Evolutionary conservation across 2,888 invertebrate species (phyloP), one percentile per base, ranked within the genome.

Genomic region (Lasioglossum calceatum): DNA sequence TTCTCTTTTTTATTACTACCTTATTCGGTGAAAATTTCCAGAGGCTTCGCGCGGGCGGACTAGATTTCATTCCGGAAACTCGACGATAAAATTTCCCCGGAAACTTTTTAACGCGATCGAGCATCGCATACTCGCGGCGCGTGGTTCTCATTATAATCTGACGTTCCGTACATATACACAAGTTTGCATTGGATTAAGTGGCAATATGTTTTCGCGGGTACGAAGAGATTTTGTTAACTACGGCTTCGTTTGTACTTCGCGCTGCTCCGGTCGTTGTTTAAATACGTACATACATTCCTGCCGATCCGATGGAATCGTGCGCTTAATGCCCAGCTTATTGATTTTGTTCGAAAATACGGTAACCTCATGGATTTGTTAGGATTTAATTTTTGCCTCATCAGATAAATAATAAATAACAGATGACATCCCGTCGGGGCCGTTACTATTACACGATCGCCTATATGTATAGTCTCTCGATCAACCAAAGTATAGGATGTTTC

Each of bases 201-300:
- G 76, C 50, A 81, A 81, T 83, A 76, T 71, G 76, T 81, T 72
- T 82, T 42, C 54, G n/a, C 14, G 16, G 4, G n/a, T 54, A 80
- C 54, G 39, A 47, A 32, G 74, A 54, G 67, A 54, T 54, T 74
- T 50, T 16, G 54, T 23, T 32, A 16, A 23, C 8, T 27, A 61
- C 50, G 19, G 32, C 70, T 54, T 44, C 54, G 39, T 77, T 71
- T 32, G 10, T 44, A 67, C 16, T 39, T 70, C 23, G 32, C 54
- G 61, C 16, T 32, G 27, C 16, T 4, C 14, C 32, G 27, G 27
- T 16, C 2, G 16, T 16, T 77, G 70, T 67, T 67, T 23, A 32
- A 67, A 36, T 61, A 54, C 14, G 4, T 44, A 19, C 16, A 47
- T 4, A 47, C 47, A 5, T 16, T 47, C 47, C 27, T 7, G 61